Percentiles rank a stretch among this genome's conserved stretches.
Conservation (phyloP, 2,888 invertebrate species). For the Sphaeridia pumilis region DNA sequence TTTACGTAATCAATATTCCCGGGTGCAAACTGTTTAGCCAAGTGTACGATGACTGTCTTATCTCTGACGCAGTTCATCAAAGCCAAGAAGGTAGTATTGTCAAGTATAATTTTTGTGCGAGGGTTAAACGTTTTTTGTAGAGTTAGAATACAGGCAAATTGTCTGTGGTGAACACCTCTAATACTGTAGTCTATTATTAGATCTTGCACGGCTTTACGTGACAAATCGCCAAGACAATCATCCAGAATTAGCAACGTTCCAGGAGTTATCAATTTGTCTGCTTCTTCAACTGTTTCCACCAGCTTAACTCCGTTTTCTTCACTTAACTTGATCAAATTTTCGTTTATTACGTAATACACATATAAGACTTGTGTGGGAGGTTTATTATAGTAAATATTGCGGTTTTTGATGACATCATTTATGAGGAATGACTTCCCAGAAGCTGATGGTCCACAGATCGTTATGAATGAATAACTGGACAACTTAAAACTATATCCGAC, state of each 20-base stretch:
- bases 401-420: neutral
- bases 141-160: neutral
- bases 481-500: too few species aligned
- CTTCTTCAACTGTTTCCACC: neutral
- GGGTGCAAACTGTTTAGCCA: neutral
- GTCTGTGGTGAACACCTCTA: neutral
- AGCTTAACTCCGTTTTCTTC: neutral
- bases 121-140: neutral
- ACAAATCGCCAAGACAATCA: neutral
- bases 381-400: neutral
- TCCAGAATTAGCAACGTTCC: neutral
- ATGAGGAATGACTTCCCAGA: neutral
- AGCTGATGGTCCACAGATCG: neutral
- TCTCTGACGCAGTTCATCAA: neutral
- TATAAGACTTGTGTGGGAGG: neutral
- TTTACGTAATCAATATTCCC: neutral
- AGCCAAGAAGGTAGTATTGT: neutral
- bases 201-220: neutral
- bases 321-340: neutral
- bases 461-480: too few species aligned
- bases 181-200: neutral
- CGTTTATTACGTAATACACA: neutral
- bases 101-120: neutral
- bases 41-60: neutral
- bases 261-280: neutral